Percentiles rank a stretch among this genome's conserved stretches.
Conservation (phyloP, 2,888 invertebrate genomes). For the Phasia obesa region DNA sequence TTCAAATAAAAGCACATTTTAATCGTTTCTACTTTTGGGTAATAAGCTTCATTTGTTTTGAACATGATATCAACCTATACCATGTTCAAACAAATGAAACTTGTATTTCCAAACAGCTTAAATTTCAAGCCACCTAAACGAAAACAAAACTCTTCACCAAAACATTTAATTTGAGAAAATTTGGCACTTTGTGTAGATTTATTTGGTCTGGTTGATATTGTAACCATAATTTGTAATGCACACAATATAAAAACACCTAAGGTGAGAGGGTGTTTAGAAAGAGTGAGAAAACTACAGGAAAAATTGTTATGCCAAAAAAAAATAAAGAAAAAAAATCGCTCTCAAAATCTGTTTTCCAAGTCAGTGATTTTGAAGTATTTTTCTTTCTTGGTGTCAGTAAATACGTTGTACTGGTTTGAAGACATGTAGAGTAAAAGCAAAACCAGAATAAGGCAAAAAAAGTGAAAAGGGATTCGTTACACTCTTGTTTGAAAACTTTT, state of each 20-base stretch:
- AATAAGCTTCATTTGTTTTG: no score
- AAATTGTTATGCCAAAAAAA: conserved; percentile 44
- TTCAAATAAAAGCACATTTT: no score
- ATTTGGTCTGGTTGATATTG: not conserved
- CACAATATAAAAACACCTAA: not conserved
- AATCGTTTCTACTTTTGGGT: no score
- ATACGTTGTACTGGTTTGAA: not conserved
- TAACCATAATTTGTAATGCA: not conserved
- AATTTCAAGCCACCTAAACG: no score
- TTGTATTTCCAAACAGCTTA: no score
- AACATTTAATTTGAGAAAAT: no score
- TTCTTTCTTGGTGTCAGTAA: not conserved
- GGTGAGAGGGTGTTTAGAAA: not conserved
- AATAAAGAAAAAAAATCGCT: conserved; percentile 22
- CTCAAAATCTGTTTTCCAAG: conserved; percentile 44
- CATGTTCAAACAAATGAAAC: no score
- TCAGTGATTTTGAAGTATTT: conserved; percentile 44
- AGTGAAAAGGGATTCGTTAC: conserved; percentile 67
- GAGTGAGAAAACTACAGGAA: conserved; percentile 11
- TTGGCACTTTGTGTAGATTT: no score
- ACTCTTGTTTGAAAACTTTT: conserved; percentile 56
- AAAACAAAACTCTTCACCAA: no score
- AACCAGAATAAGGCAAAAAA: not conserved
- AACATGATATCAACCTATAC: no score
- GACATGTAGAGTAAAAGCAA: not conserved